Evolutionary conservation across 2,888 invertebrate species (phyloP), one percentile per base, ranked within the genome.

Genomic region (Ferrisia virgata): DNA sequence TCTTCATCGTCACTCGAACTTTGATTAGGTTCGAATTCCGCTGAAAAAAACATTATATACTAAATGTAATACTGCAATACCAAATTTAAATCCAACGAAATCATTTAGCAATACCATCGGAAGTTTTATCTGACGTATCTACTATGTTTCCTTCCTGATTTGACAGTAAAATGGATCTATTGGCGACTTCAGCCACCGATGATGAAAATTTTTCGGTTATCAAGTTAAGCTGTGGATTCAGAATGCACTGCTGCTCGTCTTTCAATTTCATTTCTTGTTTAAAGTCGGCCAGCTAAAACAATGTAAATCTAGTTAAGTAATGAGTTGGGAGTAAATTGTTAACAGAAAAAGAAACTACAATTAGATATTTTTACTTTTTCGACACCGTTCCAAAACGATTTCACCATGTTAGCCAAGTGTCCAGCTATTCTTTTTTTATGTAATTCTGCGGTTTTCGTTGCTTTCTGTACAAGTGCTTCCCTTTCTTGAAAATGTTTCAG

Each of bases 161-260:
- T 11, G 39, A 33, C 9, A 86, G 86, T 31, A 85, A 53, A 1
- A 79, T 6, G 25, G 25, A 90, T 89, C 88, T 93, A 92, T 93
- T 93, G 91, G 96, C 93, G 86, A 94, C 95, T 89, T 96, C 96
- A 4, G 96, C 95, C 85, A 97, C 90, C 90, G 95, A 93, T 36
- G 95, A 94, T 43, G 97, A 97, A 91, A 97, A 98, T 88, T 96
- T 97, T 89, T 99, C 99, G 0, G 99, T 98, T 90, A 99, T 97
- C 89, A 98, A 98, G 89, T 96, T 96, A 85, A 99, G 91, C 89
- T 99, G 99, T 88, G 97, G 94, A 91, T 99, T 98, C 85, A 99
- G 90, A 0, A 97, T 98, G 88, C 95, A 94, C 89, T 98, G 96
- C 85, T 97, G 92, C 88, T 97, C 97, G 87, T 97, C 97, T 89